Evolutionary conservation across 2,113 vertebrate genomes (phyloP), one percentile per base, ranked within the genome.

Genomic region (Semicossyphus pulcher): DNA sequence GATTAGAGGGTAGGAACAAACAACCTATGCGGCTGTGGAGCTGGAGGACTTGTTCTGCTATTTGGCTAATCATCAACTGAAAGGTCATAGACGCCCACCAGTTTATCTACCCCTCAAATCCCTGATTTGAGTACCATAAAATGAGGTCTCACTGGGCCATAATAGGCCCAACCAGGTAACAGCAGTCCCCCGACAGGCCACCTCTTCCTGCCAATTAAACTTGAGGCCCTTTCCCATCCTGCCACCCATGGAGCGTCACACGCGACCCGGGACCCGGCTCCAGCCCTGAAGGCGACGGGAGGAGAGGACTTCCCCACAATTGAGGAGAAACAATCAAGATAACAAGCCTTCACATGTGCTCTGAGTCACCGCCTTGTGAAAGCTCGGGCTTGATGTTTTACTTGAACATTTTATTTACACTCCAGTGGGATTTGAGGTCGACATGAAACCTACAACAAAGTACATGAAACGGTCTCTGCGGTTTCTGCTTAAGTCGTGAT

Each of bases 171-270:
- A 10, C 31, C 53, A 37, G 74, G 41, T 57, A 25, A 3, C 61
- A 57, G 39, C 0, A 10, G 32, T 39, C 72, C 72, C 49, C 65
- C 10, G 21, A 56, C 52, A 54, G 58, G 18, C 31, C 31, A 26
- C 37, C 32, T 77, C 68, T 80, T 88, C 72, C 86, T 81, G 54
- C 60, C 75, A 67, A 42, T 85, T 76, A 54, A 67, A 62, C 80
- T 78, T 14, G 18, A 53, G 77, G 85, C 72, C 59, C 15, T 70
- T 80, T 86, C 70, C 58, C 72, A 61, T 66, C 73, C 68, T 54
- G 28, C 86, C 86, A 86, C 84, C 88, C 88, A 82, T 7, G 10
- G 83, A 84, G 83, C 7, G 47, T 70, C 63, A 64, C 83, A 57
- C 14, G 16, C 68, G 9, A 29, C 61, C 67, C 48, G 42, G 34